Evolutionary conservation across 2,888 invertebrate genomes (phyloP).

Genomic region (Xylocampa areola): DNA sequence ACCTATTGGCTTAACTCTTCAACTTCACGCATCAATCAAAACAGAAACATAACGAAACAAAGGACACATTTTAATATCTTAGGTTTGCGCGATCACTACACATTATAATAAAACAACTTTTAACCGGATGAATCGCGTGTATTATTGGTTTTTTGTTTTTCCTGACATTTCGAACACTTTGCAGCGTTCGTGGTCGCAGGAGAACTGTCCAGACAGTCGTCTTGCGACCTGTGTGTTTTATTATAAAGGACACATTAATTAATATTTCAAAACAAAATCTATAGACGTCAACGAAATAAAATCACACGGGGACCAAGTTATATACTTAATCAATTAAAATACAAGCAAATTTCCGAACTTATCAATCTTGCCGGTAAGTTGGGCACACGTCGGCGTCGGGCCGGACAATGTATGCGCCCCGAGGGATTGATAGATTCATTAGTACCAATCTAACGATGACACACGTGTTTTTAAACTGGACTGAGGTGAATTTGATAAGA

Average conservation of each 20-base stretch:
- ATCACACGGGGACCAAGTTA: slow-evolving; percentile 63
- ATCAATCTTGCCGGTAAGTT: slow-evolving; percentile 71
- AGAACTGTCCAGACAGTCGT: no score
- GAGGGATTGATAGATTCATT: slow-evolving; percentile 73
- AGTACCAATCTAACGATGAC: slow-evolving; percentile 58
- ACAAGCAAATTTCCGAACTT: slow-evolving; percentile 71
- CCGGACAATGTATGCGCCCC: slow-evolving; percentile 74
- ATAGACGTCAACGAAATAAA: slow-evolving; percentile 44
- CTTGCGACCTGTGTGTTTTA: no score
- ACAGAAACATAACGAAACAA: no score
- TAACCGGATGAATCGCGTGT: no score
- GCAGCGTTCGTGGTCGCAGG: no score
- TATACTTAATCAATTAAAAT: slow-evolving; percentile 78
- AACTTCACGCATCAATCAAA: no score
- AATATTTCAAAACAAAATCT: slow-evolving; percentile 20
- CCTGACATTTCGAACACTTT: no score
- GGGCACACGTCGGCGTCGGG: slow-evolving; percentile 60
- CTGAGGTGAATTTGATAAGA: slow-evolving; percentile 46
- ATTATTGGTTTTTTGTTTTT: no score
- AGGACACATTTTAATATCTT: no score
- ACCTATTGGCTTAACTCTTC: no score
- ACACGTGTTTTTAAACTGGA: slow-evolving; percentile 56
- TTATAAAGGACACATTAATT: neutral
- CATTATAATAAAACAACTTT: no score
- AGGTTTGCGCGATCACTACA: no score